A percentile compares a stretch with the other conserved stretches of the same genome.
phyloP scores from a whole-genome alignment of 2,888 invertebrate genomes.

The Apamea sordens region DNA sequence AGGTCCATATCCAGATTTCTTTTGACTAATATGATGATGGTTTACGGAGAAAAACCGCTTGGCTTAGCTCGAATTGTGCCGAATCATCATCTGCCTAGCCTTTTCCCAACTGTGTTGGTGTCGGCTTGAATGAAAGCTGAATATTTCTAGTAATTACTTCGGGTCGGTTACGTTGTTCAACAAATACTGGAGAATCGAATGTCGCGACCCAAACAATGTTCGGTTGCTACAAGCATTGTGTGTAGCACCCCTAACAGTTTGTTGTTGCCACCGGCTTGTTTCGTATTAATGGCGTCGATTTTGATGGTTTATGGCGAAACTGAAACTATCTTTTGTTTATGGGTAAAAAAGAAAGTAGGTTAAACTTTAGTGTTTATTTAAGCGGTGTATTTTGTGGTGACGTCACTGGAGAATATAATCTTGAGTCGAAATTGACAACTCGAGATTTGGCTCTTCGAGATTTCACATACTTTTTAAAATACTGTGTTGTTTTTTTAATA shows the following conservation, averaged over 20 bases:
- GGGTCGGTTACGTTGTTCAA: too few relatives aligned
- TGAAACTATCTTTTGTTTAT: slow-evolving; percentile 23
- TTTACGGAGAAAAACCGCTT: neutral
- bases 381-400: neutral
- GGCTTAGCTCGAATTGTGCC: neutral
- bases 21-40: neutral
- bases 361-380: neutral
- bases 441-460: neutral
- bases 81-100: too few relatives aligned
- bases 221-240: neutral
- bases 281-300: slow-evolving; percentile 22
- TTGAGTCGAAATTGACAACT: neutral
- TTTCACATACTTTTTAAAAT: neutral
- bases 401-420: neutral
- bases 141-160: neutral
- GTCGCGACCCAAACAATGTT: neutral
- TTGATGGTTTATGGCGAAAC: slow-evolving; percentile 19
- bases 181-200: neutral
- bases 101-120: too few relatives aligned
- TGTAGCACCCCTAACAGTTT: neutral
- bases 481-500: neutral
- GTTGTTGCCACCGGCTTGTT: slow-evolving; percentile 7
- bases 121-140: too few relatives aligned
- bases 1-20: neutral
- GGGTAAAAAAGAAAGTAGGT: neutral